Percentiles rank a stretch among this genome's conserved stretches.
These are phyloP conservation scores for Cyclopterus lumpus DNA, from an alignment of 2,797 vertebrate species.

Conservation along the genomic window DNA sequence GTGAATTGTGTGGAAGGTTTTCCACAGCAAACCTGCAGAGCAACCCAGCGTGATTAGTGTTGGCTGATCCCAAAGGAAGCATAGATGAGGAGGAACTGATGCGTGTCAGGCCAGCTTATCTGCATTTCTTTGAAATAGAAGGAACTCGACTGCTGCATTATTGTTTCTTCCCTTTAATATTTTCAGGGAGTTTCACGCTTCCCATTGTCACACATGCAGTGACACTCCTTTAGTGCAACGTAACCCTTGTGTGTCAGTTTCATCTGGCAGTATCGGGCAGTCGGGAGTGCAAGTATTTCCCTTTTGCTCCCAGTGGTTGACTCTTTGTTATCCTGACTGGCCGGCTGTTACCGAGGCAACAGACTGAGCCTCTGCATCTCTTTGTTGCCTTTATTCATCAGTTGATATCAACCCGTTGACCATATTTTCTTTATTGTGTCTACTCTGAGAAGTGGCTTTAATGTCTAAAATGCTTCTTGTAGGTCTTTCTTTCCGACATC, in stretches of 20 bases:
- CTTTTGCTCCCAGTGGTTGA: background rate
- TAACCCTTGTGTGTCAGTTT: background rate
- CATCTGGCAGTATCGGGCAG: background rate
- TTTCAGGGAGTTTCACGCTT: conserved; percentile 18
- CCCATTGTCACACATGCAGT: conserved; percentile 5
- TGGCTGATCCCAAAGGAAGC: background rate
- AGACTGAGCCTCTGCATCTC: conserved; percentile 7
- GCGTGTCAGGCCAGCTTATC: background rate
- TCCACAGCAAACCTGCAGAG: conserved; percentile 3
- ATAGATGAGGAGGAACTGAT: background rate
- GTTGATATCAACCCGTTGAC: background rate
- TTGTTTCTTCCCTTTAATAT: background rate
- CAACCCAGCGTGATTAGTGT: background rate
- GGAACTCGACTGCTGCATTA: conserved; percentile 11
- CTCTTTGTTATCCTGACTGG: background rate
- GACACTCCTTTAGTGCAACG: conserved; percentile 10
- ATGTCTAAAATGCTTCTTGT: background rate
- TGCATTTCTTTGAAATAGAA: background rate
- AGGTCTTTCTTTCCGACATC: background rate
- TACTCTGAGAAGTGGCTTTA: background rate
- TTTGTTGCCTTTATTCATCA: conserved; percentile 2
- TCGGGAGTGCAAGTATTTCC: conserved; percentile 1
- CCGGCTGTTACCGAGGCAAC: background rate
- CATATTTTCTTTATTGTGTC: background rate
- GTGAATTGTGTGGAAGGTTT: background rate